Base-by-base conservation (phyloP, 2,797 vertebrate species). In the Hippopotamyrus pictus region DNA sequence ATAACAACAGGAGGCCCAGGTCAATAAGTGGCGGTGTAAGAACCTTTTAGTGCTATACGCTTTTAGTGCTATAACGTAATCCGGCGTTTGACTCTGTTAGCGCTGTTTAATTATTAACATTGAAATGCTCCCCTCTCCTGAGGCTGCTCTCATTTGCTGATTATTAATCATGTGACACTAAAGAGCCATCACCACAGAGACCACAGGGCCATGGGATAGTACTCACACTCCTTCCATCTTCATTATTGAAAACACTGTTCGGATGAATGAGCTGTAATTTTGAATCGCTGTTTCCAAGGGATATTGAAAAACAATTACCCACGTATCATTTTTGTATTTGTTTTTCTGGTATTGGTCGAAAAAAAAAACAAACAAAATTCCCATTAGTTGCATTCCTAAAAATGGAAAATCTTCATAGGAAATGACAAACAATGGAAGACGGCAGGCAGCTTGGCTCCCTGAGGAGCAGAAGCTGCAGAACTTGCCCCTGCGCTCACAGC, bases 21-120 rank as follows among this genome's bases (percentile, higher is more conserved):
- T 79, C 79, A 84, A 89, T 89, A 83, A 89, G 41, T 46, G 76
- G 37, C 29, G 41, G 54, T 54, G 88, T 83, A 89, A 29, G 29
- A 12, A 41, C 22, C 82, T 57, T 33, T 50, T 5, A 9, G 54
- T 79, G 88, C 82, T 11, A n/a, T 8, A 8, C 25, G 19, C 44
- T 51, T n/a, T 17, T 69, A 29, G 69, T 54, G 14, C 14, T 19
- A 22, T 17, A 51, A 69, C 44, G 19, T 25, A 25, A 48, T 53
- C 29, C 12, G 50, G 29, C 76, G 11, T 22, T n/a, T 82, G 69
- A 48, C 22, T 5, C 65, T 37, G 73, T 53, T 79, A 48, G 14
- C 88, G 2, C 46, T 53, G 87, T 48, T 53, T 41, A 54, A 37
- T 88, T 88, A 79, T 88, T 79, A 79, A 73, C 48, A 37, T 46